A percentile compares a stretch with the other conserved stretches of the same genome.
These are phyloP conservation scores for Phoebastria nigripes DNA, from an alignment of 2,797 vertebrate genomes.

Conservation along the genomic window DNA sequence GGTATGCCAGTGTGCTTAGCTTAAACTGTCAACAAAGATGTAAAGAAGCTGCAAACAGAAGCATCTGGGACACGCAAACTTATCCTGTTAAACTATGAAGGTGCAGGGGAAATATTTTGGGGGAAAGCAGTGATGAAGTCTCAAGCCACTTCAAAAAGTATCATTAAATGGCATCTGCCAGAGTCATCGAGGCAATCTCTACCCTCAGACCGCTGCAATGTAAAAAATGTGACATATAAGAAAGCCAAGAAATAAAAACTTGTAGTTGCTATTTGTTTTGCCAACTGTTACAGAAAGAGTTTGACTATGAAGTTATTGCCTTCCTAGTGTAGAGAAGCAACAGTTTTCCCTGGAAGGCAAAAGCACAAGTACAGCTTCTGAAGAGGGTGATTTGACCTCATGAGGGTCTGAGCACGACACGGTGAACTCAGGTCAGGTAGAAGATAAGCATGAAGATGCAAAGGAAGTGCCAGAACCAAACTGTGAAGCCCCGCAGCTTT, in stretches of 20 bases:
- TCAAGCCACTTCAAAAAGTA: neutral
- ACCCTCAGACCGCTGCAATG: neutral
- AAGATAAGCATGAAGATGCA: neutral
- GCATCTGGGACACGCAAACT: neutral
- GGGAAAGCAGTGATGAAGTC: neutral
- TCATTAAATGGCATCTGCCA: neutral
- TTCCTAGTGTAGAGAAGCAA: neutral
- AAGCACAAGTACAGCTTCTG: neutral
- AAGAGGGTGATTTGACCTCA: fast-evolving
- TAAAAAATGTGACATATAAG: neutral
- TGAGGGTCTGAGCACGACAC: fast-evolving
- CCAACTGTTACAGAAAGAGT: neutral
- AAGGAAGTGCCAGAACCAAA: neutral
- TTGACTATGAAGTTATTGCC: neutral
- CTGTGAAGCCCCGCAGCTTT: neutral
- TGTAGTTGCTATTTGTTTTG: neutral
- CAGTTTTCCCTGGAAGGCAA: neutral
- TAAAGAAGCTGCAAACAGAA: neutral
- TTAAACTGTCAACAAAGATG: neutral
- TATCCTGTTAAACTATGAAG: neutral
- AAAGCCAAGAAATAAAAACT: neutral
- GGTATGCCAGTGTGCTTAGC: neutral
- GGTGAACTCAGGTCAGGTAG: neutral
- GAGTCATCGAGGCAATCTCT: neutral
- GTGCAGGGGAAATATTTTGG: neutral